Percentiles rank a stretch among this genome's conserved stretches.
Conservation (phyloP, 2,113 vertebrate genomes). For the Aegithalos caudatus region DNA sequence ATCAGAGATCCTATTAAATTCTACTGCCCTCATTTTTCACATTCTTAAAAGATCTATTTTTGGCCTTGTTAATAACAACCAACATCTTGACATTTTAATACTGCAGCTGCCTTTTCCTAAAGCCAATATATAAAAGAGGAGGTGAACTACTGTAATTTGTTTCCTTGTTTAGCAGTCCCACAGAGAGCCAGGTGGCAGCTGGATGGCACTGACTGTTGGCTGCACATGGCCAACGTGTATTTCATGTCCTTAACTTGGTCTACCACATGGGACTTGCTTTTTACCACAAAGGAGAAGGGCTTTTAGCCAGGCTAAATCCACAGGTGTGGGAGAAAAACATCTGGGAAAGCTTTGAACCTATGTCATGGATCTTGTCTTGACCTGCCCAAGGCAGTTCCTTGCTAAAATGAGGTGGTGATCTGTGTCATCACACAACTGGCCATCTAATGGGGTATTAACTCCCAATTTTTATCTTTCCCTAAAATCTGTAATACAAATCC, state of each 20-base stretch:
- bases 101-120: neutral
- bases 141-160: neutral
- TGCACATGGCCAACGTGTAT: accelerated
- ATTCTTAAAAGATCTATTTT: constrained; percentile 42
- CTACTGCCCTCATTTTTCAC: constrained; percentile 46
- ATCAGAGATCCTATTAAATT: constrained; percentile 37
- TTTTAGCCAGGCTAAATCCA: neutral
- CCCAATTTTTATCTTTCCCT: neutral
- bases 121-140: neutral
- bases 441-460: neutral
- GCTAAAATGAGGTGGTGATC: neutral
- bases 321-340: neutral
- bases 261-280: neutral
- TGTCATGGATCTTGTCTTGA: neutral
- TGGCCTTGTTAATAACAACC: constrained; percentile 21
- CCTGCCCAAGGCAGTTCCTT: neutral
- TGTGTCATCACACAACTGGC: accelerated
- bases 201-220: neutral
- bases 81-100: constrained; percentile 30
- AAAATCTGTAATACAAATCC: neutral
- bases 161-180: neutral
- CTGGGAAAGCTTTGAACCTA: neutral
- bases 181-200: neutral
- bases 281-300: neutral
- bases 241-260: neutral